Base-by-base conservation (phyloP, 1,140 invertebrate species). In the Zaprionus nigranus region DNA sequence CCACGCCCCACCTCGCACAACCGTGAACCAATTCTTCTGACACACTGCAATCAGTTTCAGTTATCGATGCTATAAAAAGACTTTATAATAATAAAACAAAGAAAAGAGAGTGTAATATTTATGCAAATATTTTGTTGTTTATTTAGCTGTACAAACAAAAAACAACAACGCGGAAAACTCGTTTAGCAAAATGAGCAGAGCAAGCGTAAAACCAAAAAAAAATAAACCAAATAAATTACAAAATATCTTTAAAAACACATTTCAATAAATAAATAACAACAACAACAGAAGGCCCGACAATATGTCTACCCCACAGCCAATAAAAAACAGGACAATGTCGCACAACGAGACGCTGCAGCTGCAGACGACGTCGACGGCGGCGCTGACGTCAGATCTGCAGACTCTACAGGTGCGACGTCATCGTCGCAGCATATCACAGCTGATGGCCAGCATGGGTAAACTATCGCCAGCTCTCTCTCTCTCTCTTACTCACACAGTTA, bases 381-480 rank as follows among this genome's bases (percentile, higher is more conserved):
- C 43, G 69, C 43, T 59, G 65, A 40, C 73, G 22, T 60, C 56
- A 22, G 71, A 57, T 34, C 22, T 76, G 76, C 82, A 73, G 9
- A 57, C 64, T 15, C 40, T 74, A 26, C 78, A 75, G 58, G 84
- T 92, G 56, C 85, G 67, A 69, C 91, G 91, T 66, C 92, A 92
- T 82, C 85, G 90, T 53, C 91, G 92, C 64, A 92, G 92, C 77
- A 92, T 92, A 17, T 92, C 91, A 65, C 91, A 92, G 79, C 82
- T 92, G 73, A 92, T 92, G 75, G 90, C 82, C 17, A 90, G 82
- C 78, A 88, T 92, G 86, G 92, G 92, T 92, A 92, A 91, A 67
- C 56, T 58, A 56, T 56, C 5, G 22, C 22, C 24, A 7, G 17
- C 22, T 3, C 53, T 5, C 26, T 24, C 12, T 1, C 17, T 28